These are phyloP conservation scores for Xenotilapia longispinis DNA, from an alignment of 2,113 vertebrate species.

Conservation along the genomic window DNA sequence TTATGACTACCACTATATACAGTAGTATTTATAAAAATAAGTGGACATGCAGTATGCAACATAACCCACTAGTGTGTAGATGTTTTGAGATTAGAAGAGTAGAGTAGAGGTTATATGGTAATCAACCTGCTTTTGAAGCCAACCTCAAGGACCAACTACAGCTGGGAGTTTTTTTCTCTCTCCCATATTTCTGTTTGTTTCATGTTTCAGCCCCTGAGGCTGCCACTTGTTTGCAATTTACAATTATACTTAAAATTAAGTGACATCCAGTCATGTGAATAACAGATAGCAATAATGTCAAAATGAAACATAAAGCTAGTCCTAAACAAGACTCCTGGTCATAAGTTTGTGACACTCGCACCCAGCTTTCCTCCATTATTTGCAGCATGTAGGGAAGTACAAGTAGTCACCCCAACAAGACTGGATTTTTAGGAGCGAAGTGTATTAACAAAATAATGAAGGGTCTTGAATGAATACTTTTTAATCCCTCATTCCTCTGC, in stretches of 20 bases:
- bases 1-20: background rate
- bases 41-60: background rate
- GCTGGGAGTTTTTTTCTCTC: fast-evolving
- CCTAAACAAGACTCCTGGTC: background rate
- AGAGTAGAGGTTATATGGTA: background rate
- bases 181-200: background rate
- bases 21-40: background rate
- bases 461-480: background rate
- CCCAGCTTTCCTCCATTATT: background rate
- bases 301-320: background rate
- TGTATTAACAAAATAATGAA: background rate
- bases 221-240: background rate
- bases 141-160: background rate
- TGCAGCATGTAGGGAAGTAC: background rate
- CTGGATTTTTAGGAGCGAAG: background rate
- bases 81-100: background rate
- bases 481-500: background rate
- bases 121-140: background rate
- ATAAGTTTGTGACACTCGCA: background rate
- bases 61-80: background rate
- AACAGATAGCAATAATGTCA: background rate
- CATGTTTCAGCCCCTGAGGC: background rate
- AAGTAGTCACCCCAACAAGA: background rate
- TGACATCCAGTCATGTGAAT: background rate
- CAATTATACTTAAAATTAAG: background rate